Percentiles rank a stretch among this genome's conserved stretches.
Evolutionary conservation across 2,113 vertebrate species (phyloP).

Genomic region (Ifrita kowaldi): DNA sequence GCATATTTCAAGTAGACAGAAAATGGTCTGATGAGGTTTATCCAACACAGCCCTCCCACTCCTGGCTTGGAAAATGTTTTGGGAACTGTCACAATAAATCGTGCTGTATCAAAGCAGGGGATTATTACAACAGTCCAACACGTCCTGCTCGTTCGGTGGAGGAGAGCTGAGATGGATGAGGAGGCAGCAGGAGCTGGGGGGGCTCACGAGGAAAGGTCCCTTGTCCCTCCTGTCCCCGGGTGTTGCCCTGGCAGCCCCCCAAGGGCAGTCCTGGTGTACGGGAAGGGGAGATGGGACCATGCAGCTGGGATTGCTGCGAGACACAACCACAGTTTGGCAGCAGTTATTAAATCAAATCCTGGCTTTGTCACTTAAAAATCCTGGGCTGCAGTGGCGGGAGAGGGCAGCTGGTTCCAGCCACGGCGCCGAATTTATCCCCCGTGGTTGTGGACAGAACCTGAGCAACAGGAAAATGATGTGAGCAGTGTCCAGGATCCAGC

Average conservation of each 20-base stretch:
- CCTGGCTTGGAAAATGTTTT: neutral
- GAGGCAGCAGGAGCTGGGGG: neutral
- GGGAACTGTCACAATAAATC: neutral
- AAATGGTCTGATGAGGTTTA: neutral
- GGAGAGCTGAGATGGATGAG: neutral
- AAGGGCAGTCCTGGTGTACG: too few species aligned
- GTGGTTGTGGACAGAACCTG: neutral
- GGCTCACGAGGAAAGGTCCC: neutral
- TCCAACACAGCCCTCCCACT: neutral
- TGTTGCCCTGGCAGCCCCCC: neutral
- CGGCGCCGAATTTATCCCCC: neutral
- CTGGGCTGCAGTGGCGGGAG: neutral
- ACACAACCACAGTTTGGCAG: neutral
- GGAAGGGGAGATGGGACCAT: neutral
- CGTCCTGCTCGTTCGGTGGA: rapidly evolving
- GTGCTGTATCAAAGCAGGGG: neutral
- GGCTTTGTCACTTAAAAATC: neutral
- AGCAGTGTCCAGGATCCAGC: rapidly evolving
- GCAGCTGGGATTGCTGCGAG: neutral
- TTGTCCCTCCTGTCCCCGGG: neutral
- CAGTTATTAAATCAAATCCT: neutral
- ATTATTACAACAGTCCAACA: neutral
- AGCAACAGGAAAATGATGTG: neutral
- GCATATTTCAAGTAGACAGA: neutral
- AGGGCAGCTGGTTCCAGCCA: neutral